A percentile compares a stretch with the other conserved stretches of the same genome.
Evolutionary conservation across 2,797 vertebrate genomes (phyloP).

Genomic region (Molothrus aeneus): DNA sequence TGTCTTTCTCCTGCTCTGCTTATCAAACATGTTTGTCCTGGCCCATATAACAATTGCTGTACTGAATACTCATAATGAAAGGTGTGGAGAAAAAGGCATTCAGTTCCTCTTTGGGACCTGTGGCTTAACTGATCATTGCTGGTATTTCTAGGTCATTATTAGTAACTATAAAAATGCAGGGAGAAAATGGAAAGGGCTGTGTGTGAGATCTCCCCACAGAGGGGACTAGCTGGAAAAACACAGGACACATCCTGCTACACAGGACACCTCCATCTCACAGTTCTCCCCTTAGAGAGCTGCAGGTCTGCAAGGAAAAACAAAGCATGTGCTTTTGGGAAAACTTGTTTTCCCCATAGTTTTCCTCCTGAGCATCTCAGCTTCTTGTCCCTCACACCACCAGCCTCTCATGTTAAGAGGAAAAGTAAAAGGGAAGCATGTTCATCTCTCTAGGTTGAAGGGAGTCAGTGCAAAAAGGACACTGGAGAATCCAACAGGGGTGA

Average conservation of each 20-base stretch:
- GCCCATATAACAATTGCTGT: background rate
- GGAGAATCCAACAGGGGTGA: background rate
- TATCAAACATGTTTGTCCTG: constrained; percentile 10
- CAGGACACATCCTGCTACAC: background rate
- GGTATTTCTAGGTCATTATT: background rate
- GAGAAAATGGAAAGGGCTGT: background rate
- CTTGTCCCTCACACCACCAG: background rate
- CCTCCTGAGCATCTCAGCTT: background rate
- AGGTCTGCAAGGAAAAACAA: background rate
- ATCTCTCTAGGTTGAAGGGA: background rate
- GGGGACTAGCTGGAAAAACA: background rate
- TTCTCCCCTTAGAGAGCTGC: background rate
- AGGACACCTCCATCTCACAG: background rate
- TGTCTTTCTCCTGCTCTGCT: background rate
- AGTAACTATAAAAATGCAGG: background rate
- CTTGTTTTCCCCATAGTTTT: background rate
- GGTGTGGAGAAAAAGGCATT: background rate
- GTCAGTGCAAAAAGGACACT: background rate
- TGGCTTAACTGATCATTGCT: background rate
- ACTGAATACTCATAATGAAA: background rate
- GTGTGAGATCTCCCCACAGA: background rate
- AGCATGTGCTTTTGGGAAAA: background rate
- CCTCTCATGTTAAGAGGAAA: background rate
- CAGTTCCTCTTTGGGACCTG: background rate
- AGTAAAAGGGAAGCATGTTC: background rate